Evolutionary conservation across 2,888 invertebrate genomes (phyloP).

Genomic region (Ophraella communa): DNA sequence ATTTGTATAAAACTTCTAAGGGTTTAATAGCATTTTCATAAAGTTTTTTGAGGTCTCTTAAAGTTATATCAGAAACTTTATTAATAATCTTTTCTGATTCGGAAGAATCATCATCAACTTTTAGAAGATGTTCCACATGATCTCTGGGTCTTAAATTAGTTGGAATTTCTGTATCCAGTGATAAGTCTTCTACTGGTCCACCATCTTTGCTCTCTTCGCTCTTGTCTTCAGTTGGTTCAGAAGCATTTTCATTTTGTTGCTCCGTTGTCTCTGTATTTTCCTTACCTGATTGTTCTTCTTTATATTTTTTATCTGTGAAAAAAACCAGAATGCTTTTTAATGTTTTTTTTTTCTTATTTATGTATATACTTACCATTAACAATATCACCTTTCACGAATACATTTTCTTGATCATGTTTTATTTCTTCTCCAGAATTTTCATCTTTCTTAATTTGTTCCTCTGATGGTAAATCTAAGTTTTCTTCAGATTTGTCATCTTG

Average conservation of each 20-base stretch:
- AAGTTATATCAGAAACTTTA: constrained; percentile 77
- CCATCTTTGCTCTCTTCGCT: constrained; percentile 34
- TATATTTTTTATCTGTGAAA: constrained; percentile 4
- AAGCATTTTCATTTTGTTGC: not conserved
- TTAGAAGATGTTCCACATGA: constrained; percentile 80
- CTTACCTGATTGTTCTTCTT: constrained; percentile 7
- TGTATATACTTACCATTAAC: not conserved
- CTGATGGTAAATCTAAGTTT: constrained; percentile 31
- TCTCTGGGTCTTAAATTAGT: constrained; percentile 79
- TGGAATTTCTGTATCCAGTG: constrained; percentile 75
- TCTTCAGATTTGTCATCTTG: constrained; percentile 36
- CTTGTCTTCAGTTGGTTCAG: constrained; percentile 9
- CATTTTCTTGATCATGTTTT: not conserved
- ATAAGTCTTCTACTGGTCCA: constrained; percentile 63
- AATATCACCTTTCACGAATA: not conserved
- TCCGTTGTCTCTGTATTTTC: constrained; percentile 19
- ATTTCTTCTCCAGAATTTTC: constrained; percentile 10
- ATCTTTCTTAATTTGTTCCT: constrained; percentile 19
- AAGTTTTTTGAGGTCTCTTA: constrained; percentile 83
- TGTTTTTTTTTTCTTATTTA: not conserved
- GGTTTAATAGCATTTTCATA: constrained; percentile 90
- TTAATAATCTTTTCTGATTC: constrained; percentile 74
- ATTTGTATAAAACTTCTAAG: constrained; percentile 88
- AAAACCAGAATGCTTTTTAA: not conserved
- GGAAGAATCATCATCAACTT: constrained; percentile 78